phyloP scores from a whole-genome alignment of 2,113 vertebrate genomes.

The Microcebus murinus region DNA sequence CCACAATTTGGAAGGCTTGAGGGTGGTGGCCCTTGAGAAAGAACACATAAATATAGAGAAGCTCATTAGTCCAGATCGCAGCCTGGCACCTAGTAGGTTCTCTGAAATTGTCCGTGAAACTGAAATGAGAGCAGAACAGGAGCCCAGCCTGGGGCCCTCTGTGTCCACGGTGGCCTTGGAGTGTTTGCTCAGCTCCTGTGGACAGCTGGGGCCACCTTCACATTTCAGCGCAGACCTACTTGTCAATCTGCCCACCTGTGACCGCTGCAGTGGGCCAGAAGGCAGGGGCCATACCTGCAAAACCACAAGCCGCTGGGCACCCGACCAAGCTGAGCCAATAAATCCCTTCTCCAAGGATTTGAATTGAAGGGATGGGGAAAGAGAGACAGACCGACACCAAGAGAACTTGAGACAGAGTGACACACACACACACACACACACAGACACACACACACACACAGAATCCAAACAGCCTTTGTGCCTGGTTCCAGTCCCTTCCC shows the following conservation, averaged over 20 bases:
- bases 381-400: background rate
- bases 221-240: background rate
- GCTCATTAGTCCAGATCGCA: background rate
- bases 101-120: background rate
- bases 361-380: background rate
- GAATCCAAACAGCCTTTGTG: background rate
- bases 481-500: background rate
- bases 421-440: background rate
- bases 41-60: background rate
- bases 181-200: background rate
- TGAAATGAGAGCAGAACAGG: background rate
- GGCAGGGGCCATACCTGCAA: too few relatives aligned
- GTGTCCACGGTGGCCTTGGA: background rate
- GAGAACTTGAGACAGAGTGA: background rate
- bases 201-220: background rate
- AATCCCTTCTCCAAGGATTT: background rate
- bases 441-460: background rate
- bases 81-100: background rate
- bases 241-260: background rate
- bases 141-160: background rate
- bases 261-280: accelerated
- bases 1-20: background rate
- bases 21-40: background rate
- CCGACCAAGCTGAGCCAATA: background rate
- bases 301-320: accelerated